These are phyloP conservation scores for Okamejei kenojei DNA, from an alignment of 2,797 vertebrate genomes.

Conservation along the genomic window DNA sequence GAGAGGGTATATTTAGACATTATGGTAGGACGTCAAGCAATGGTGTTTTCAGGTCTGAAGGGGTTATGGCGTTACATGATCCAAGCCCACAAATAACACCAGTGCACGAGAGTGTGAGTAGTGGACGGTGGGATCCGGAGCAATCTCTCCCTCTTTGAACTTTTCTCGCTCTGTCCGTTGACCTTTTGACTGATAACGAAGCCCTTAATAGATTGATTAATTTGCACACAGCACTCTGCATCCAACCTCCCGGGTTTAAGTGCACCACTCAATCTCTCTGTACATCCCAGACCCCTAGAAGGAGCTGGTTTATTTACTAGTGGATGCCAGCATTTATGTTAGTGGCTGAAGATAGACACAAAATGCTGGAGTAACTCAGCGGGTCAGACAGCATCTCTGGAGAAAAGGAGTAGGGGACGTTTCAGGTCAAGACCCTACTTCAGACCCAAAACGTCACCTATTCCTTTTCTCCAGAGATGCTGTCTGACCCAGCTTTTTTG, in stretches of 20 bases:
- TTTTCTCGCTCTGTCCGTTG: background rate
- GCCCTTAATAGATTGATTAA: background rate
- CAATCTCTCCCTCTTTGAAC: background rate
- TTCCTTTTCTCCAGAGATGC: too few species aligned
- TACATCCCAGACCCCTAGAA: too few species aligned
- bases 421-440: too few species aligned
- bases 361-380: too few species aligned
- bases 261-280: background rate
- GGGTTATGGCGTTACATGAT: background rate
- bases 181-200: background rate
- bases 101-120: background rate
- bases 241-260: background rate
- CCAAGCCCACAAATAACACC: background rate
- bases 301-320: background rate
- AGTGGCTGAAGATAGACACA: too few species aligned
- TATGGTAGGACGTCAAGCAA: background rate
- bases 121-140: background rate
- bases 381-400: too few species aligned
- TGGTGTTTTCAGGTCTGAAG: background rate
- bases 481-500: too few species aligned
- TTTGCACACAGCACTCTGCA: background rate
- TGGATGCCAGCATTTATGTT: background rate
- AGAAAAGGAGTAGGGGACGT: too few species aligned
- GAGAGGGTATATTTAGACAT: background rate
- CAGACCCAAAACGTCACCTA: too few species aligned